A percentile compares a stretch with the other conserved stretches of the same genome.
phyloP scores from a whole-genome alignment of 2,113 vertebrate genomes.

The Ceyx cyanopectus region DNA sequence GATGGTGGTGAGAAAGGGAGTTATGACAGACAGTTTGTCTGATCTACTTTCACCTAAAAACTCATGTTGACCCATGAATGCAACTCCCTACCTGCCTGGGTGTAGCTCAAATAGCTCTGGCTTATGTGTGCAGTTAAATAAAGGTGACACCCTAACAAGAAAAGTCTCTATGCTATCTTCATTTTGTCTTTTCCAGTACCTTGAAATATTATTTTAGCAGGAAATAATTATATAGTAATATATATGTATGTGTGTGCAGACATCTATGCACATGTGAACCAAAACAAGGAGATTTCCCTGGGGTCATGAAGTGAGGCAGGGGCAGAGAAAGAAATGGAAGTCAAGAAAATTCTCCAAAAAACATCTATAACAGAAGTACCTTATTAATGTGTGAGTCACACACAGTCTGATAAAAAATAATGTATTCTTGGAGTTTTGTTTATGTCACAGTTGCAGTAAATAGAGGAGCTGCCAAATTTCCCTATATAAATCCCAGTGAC shows the following conservation, averaged over 20 bases:
- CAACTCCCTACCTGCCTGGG: neutral
- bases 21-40: neutral
- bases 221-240: neutral
- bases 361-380: slow-evolving; percentile 52
- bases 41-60: neutral
- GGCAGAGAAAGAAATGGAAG: slow-evolving; percentile 43
- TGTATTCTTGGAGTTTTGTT: slow-evolving; percentile 48
- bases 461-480: slow-evolving; percentile 36
- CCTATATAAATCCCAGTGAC: slow-evolving; percentile 33
- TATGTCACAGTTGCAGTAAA: slow-evolving; percentile 55
- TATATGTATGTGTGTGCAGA: neutral
- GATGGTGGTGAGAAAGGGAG: neutral
- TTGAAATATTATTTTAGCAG: neutral
- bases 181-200: neutral
- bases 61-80: neutral
- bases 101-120: neutral
- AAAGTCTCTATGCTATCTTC: neutral
- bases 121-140: neutral
- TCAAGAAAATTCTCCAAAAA: slow-evolving; percentile 44
- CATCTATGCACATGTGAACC: neutral
- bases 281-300: slow-evolving; percentile 1
- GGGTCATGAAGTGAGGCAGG: slow-evolving; percentile 13
- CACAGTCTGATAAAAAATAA: slow-evolving; percentile 49
- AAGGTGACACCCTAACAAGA: fast-evolving
- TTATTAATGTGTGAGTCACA: slow-evolving; percentile 43